These are phyloP conservation scores for Girardinus metallicus DNA, from an alignment of 2,797 vertebrate species.

Conservation along the genomic window DNA sequence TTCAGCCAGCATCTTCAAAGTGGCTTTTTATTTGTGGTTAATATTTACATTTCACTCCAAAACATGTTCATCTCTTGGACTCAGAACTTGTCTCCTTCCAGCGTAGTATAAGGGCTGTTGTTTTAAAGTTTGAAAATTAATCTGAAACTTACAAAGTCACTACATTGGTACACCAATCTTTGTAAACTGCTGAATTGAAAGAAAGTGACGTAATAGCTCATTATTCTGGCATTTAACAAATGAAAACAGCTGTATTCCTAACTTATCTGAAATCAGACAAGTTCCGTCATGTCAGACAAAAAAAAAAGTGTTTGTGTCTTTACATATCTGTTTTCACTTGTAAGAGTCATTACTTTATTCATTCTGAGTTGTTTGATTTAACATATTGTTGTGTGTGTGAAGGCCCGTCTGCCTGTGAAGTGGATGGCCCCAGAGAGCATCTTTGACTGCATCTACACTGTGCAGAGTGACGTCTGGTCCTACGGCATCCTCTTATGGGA, in stretches of 20 bases:
- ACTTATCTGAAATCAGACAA: neutral
- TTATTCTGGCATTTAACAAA: neutral
- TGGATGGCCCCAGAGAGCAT: constrained; percentile 99
- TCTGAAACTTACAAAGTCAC: neutral
- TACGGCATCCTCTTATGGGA: constrained; percentile 99
- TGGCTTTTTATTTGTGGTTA: neutral
- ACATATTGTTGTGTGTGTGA: constrained; percentile 27
- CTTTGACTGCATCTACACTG: constrained; percentile 96
- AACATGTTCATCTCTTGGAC: neutral
- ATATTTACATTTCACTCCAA: neutral
- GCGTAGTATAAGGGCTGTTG: neutral
- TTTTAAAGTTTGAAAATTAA: neutral
- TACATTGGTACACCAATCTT: neutral
- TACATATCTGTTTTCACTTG: neutral
- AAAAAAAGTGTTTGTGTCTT: neutral
- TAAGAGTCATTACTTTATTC: neutral
- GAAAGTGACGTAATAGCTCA: neutral
- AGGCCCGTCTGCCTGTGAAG: constrained; percentile 97
- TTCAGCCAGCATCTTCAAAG: neutral
- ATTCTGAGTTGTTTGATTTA: neutral
- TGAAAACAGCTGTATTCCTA: neutral
- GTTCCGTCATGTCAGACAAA: neutral
- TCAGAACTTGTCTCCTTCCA: neutral
- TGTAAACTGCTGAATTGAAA: neutral
- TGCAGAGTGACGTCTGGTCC: constrained; percentile 98